Evolutionary conservation across 2,797 vertebrate genomes (phyloP).

Genomic region (Botia kubotai): DNA sequence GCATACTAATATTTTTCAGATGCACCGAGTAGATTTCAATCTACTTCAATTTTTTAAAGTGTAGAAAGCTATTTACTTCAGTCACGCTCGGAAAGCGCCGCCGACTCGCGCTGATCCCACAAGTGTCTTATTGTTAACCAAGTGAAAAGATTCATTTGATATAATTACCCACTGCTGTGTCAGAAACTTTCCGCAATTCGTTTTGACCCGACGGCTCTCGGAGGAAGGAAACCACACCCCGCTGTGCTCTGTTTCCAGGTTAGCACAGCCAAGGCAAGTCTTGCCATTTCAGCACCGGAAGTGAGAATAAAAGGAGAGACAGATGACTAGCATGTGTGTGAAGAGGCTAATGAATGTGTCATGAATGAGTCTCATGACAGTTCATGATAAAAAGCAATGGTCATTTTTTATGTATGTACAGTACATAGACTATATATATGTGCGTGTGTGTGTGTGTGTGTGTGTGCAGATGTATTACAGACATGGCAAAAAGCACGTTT

Average conservation of each 20-base stretch:
- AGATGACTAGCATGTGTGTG: slow-evolving; percentile 35
- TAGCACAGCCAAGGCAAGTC: slow-evolving; percentile 26
- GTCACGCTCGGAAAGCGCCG: slow-evolving; percentile 53
- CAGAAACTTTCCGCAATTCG: slow-evolving; percentile 45
- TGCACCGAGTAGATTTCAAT: slow-evolving; percentile 61
- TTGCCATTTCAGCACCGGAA: slow-evolving; percentile 38
- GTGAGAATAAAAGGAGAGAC: slow-evolving; percentile 30
- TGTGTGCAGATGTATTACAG: too few relatives aligned
- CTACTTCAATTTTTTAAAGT: slow-evolving; percentile 58
- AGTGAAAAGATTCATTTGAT: slow-evolving; percentile 64
- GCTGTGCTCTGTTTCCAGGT: slow-evolving; percentile 17
- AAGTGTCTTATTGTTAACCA: slow-evolving; percentile 57
- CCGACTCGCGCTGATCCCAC: slow-evolving; percentile 27
- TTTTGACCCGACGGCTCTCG: slow-evolving; percentile 12
- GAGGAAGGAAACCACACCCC: slow-evolving; percentile 27
- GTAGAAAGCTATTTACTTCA: slow-evolving; percentile 62
- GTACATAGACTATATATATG: too few relatives aligned
- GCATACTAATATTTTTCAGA: slow-evolving; percentile 56
- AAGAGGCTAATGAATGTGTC: slow-evolving; percentile 1
- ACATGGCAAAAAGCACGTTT: too few relatives aligned
- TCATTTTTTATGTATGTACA: background rate
- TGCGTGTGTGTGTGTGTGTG: too few relatives aligned
- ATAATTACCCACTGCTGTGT: slow-evolving; percentile 58
- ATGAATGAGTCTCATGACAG: too few relatives aligned
- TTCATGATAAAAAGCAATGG: background rate